A percentile compares a stretch with the other conserved stretches of the same genome.
Evolutionary conservation across 1,140 invertebrate genomes (phyloP).

Genomic region (Heliconius hermathena): DNA sequence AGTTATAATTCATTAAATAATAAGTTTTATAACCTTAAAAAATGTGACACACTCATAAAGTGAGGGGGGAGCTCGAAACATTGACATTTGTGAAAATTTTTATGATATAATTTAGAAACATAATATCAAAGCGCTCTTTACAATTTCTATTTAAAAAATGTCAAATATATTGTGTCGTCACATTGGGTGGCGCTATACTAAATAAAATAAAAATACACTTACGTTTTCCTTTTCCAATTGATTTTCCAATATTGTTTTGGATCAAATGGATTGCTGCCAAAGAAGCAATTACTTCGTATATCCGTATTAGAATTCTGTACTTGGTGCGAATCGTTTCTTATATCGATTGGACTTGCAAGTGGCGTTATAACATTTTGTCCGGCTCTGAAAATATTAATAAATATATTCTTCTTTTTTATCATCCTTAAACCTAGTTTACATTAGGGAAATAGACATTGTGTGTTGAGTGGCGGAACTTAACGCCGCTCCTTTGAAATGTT

Average conservation of each 20-base stretch:
- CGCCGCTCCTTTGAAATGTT: neutral
- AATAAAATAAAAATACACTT: conserved; percentile 31
- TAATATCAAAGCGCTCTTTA: too few species aligned
- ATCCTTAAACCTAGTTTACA: too few species aligned
- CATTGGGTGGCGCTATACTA: neutral
- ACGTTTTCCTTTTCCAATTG: conserved; percentile 70
- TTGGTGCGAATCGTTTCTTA: conserved; percentile 35
- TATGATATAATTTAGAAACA: too few species aligned
- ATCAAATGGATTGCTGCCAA: conserved; percentile 45
- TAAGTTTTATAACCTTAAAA: too few species aligned
- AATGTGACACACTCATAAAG: too few species aligned
- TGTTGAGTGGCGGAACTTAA: neutral
- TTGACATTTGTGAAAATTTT: too few species aligned
- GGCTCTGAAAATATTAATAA: conserved; percentile 41
- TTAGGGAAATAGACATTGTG: too few species aligned
- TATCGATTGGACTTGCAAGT: conserved; percentile 55
- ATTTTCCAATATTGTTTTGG: conserved; percentile 59
- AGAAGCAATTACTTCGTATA: conserved; percentile 55
- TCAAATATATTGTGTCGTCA: too few species aligned
- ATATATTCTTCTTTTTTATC: neutral
- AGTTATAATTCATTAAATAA: too few species aligned
- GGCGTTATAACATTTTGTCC: conserved; percentile 61
- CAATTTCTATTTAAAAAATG: too few species aligned
- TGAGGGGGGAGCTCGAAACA: too few species aligned
- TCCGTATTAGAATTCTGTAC: conserved; percentile 34